Base-by-base conservation (phyloP, 2,888 invertebrate species). In the Ctena decussata region DNA sequence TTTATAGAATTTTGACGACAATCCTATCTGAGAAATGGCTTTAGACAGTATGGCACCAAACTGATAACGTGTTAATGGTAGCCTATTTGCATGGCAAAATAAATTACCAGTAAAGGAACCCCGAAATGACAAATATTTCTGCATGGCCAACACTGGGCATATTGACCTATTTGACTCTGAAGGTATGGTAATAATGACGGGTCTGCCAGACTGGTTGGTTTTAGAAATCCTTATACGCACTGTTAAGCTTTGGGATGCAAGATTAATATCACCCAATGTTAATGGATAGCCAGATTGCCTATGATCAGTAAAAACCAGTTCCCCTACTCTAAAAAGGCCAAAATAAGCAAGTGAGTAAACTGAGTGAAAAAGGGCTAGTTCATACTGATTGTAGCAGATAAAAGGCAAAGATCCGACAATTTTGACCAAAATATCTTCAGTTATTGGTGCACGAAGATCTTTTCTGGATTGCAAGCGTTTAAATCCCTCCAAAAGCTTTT, bases 311-410 rank as follows among this genome's bases (percentile, higher is more conserved):
- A 35, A 57, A 18, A 73, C 73, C 44, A 79, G 18, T 39, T 79
- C 72, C 0, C 79, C 60, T 12, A 79, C 57, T n/a, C 73, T 21
- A 41, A 79, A 73, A 1, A 79, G 24, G 37, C 79, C 79, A 41
- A 57, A 79, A 73, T 35, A 57, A 18, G 72, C 79, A 8, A 73
- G 30, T 2, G 73, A 32, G 70, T n/a, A 79, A 18, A 57, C 73
- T 49, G 79, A 70, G 3, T 27, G 15, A 72, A 79, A 79, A 0
- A 79, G 41, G 1, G 0, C 1, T 2, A 27, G 21, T 73, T 79
- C 73, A 57, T 72, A 79, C 2, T 8, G 12, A 18, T 71, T n/a
- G n/a, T n/a, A n/a, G n/a, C n/a, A n/a, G n/a, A n/a, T n/a, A n/a
- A n/a, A n/a, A n/a, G n/a, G n/a, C n/a, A n/a, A n/a, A n/a, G n/a